These are phyloP conservation scores for Lates japonicus DNA, from an alignment of 2,797 vertebrate species.

Conservation along the genomic window DNA sequence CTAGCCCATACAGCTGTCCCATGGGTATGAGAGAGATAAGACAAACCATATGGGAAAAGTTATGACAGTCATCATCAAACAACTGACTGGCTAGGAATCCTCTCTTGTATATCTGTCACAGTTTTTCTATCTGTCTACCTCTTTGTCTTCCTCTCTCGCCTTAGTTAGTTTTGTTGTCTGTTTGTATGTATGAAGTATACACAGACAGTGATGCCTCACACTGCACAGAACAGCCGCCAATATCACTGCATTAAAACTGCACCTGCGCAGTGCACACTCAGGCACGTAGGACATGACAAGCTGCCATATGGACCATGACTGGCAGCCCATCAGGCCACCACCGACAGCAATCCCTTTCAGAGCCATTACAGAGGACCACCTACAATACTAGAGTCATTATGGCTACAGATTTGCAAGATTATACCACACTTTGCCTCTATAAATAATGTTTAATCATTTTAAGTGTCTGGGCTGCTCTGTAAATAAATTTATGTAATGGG, in stretches of 20 bases:
- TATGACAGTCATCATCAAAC: constrained; percentile 66
- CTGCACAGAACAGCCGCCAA: neutral
- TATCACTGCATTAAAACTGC: neutral
- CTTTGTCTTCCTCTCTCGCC: constrained; percentile 28
- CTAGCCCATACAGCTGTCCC: constrained; percentile 60
- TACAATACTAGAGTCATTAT: neutral
- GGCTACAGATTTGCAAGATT: constrained; percentile 20
- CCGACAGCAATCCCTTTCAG: constrained; percentile 47
- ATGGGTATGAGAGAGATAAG: constrained; percentile 60
- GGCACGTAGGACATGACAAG: constrained; percentile 6
- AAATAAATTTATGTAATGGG: neutral
- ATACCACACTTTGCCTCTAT: neutral
- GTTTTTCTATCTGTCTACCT: constrained; percentile 11
- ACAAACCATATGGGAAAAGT: constrained; percentile 64
- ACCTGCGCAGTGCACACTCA: neutral
- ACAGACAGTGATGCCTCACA: constrained; percentile 32
- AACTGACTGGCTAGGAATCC: constrained; percentile 38
- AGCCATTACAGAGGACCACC: constrained; percentile 21
- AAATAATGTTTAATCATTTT: neutral
- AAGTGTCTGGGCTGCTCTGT: neutral
- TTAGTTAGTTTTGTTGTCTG: constrained; percentile 34
- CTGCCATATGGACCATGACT: constrained; percentile 34
- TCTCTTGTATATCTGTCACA: constrained; percentile 32
- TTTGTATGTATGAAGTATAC: constrained; percentile 20
- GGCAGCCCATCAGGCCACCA: constrained; percentile 25